Conservation (phyloP, 2,888 invertebrate species). For the Stictocephala bisonia region DNA sequence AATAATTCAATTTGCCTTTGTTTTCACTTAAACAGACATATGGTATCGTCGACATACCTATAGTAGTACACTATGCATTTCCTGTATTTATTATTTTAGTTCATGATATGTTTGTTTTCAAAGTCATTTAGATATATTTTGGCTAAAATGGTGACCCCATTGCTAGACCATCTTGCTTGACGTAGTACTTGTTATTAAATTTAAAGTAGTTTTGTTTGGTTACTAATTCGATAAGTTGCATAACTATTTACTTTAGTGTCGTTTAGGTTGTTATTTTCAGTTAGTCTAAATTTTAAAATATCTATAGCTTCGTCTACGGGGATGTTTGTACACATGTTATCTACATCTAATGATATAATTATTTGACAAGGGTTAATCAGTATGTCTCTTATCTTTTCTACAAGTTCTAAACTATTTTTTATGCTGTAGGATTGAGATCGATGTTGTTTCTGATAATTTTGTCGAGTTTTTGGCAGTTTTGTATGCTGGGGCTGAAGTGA, state of each 20-base stretch:
- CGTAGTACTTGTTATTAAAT: no score
- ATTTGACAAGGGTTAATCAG: not conserved
- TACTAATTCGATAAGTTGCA: no score
- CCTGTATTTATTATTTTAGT: not conserved
- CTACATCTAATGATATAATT: conserved; percentile 13
- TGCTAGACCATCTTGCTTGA: not conserved
- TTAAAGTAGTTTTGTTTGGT: conserved; percentile 12
- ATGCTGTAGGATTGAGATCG: not conserved
- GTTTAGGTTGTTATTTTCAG: not conserved
- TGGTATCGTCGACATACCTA: not conserved
- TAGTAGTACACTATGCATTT: not conserved
- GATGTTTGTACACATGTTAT: conserved; percentile 13
- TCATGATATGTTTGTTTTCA: conserved; percentile 3
- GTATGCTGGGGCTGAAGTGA: conserved; percentile 6
- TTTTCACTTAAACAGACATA: conserved; percentile 1
- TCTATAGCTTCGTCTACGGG: not conserved
- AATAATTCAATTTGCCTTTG: not conserved
- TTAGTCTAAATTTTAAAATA: not conserved
- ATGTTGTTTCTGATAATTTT: conserved; percentile 1
- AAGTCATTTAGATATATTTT: conserved; percentile 5
- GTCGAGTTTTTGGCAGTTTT: not conserved
- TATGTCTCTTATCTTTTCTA: not conserved
- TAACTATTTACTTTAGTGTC: no score
- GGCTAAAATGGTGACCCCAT: conserved; percentile 4
- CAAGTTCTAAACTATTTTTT: not conserved